These are phyloP conservation scores for Salvator merianae DNA, from an alignment of 2,113 vertebrate genomes.

Conservation along the genomic window DNA sequence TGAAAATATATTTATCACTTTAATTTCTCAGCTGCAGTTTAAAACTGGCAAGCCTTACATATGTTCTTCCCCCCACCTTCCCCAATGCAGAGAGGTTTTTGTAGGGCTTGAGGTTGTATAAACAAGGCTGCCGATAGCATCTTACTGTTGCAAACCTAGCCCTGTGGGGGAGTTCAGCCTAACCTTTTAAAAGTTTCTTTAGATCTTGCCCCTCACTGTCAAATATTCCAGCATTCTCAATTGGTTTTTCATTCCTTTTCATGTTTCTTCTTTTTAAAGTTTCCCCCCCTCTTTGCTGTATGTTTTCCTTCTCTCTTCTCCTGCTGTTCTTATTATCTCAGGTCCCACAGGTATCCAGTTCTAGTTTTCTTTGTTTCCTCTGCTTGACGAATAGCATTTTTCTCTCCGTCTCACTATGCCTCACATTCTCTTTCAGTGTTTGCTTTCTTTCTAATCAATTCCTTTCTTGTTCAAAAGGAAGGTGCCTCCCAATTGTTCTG, in stretches of 20 bases:
- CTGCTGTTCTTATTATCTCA: conserved; percentile 68
- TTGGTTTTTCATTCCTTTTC: conserved; percentile 66
- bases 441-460: conserved; percentile 65
- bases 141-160: conserved; percentile 45
- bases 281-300: conserved; percentile 34
- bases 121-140: conserved; percentile 49
- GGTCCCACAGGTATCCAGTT: conserved; percentile 64
- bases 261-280: conserved; percentile 64
- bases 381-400: conserved; percentile 60
- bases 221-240: conserved; percentile 60
- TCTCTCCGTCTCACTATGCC: conserved; percentile 37
- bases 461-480: conserved; percentile 59
- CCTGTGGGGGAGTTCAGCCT: conserved; percentile 40
- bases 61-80: conserved; percentile 32
- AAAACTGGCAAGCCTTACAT: conserved; percentile 24
- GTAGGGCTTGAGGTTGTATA: conserved; percentile 25
- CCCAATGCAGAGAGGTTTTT: conserved; percentile 19
- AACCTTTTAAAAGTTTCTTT: conserved; percentile 61
- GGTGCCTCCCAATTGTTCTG: conserved; percentile 44
- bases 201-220: conserved; percentile 54
- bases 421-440: conserved; percentile 49
- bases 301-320: conserved; percentile 60
- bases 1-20: conserved; percentile 13
- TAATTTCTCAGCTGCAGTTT: conserved; percentile 24
- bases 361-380: conserved; percentile 67